Evolutionary conservation across 2,888 invertebrate species (phyloP).

Genomic region (Drosophila aldrichi): DNA sequence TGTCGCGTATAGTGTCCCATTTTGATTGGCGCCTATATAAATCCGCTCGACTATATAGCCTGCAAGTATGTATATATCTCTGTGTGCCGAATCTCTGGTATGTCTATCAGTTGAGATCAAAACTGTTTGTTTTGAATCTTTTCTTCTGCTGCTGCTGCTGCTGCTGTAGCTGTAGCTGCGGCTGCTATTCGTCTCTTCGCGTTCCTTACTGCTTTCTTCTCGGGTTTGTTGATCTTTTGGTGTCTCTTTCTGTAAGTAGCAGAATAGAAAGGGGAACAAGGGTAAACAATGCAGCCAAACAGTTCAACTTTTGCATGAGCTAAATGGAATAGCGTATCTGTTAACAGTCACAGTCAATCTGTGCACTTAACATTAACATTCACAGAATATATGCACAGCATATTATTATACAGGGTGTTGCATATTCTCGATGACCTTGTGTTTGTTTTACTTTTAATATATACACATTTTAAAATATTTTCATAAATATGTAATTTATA

Average conservation of each 20-base stretch:
- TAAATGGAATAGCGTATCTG: constrained; percentile 30
- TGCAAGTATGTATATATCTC: constrained; percentile 22
- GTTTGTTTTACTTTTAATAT: background rate
- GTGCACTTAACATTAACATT: constrained; percentile 26
- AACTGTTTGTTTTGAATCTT: constrained; percentile 20
- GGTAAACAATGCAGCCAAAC: constrained; percentile 72
- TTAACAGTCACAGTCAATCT: background rate
- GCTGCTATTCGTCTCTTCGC: constrained; percentile 33
- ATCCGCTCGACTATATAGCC: constrained; percentile 43
- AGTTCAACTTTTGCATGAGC: constrained; percentile 44
- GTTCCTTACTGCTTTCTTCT: constrained; percentile 65
- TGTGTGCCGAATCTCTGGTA: constrained; percentile 28
- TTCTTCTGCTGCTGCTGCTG: constrained; percentile 8
- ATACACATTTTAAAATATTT: too few relatives aligned
- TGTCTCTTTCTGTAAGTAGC: constrained; percentile 63
- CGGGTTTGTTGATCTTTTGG: constrained; percentile 54
- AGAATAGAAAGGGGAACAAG: constrained; percentile 79
- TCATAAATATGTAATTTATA: too few relatives aligned
- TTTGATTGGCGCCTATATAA: constrained; percentile 62
- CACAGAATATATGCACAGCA: constrained; percentile 24
- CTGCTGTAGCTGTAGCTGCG: background rate
- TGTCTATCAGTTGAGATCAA: constrained; percentile 51
- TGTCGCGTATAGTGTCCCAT: constrained; percentile 84
- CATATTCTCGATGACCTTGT: constrained; percentile 21
- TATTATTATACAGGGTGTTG: constrained; percentile 33